Percentiles rank a stretch among this genome's conserved stretches.
Conservation (phyloP, 2,888 invertebrate species). For the Agapostemon virescens region DNA sequence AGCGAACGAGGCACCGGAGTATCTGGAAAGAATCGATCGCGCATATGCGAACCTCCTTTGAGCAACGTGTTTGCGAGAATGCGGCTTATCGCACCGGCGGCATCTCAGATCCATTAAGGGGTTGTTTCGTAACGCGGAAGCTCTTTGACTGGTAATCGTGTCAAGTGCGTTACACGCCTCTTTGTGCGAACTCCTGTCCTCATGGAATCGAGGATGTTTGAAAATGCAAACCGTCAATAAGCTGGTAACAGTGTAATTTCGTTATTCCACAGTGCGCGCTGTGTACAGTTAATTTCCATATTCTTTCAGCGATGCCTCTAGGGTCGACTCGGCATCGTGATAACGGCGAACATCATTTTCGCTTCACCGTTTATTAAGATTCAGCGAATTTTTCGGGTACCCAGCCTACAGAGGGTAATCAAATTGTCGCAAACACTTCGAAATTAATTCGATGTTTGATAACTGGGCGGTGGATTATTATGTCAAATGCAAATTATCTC, state of each 20-base stretch:
- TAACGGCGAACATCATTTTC: neutral
- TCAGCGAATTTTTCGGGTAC: neutral
- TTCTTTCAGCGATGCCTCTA: neutral
- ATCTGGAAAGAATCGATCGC: slow-evolving; percentile 42
- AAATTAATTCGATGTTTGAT: neutral
- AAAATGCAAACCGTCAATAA: slow-evolving; percentile 20
- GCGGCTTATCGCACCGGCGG: slow-evolving; percentile 66
- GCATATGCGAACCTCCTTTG: slow-evolving; percentile 32
- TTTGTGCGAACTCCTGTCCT: slow-evolving; percentile 27
- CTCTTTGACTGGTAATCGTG: slow-evolving; percentile 73
- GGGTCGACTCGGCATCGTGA: neutral
- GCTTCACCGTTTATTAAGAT: neutral
- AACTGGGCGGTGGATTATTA: neutral
- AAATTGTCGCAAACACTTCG: neutral
- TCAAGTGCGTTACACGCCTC: slow-evolving; percentile 67
- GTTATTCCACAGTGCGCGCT: neutral
- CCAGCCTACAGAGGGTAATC: neutral
- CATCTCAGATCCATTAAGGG: slow-evolving; percentile 73
- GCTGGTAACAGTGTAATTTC: slow-evolving; percentile 23
- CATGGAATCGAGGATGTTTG: slow-evolving; percentile 25
- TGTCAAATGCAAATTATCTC: neutral
- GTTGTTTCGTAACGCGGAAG: slow-evolving; percentile 66
- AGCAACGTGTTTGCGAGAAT: slow-evolving; percentile 51
- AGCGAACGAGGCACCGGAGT: slow-evolving; percentile 23
- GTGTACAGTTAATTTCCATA: slow-evolving; percentile 19